Evolutionary conservation across 1,140 invertebrate species (phyloP).

Genomic region (Oreohelix idahoensis): DNA sequence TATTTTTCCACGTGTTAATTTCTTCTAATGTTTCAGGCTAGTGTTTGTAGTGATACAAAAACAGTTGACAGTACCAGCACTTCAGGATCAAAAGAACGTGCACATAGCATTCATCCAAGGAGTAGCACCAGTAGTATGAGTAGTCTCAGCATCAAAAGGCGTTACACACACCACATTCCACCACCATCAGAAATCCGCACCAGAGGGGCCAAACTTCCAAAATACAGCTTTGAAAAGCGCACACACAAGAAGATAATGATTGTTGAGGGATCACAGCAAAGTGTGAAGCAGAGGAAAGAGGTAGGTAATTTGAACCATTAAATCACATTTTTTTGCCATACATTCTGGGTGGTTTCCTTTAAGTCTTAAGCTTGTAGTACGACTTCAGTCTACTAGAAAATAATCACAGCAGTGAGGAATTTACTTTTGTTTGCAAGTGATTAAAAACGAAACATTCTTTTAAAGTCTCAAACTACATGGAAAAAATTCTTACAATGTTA

Average conservation of each 20-base stretch:
- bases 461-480: no score
- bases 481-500: no score
- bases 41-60: conserved; percentile 50
- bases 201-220: conserved; percentile 78
- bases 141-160: conserved; percentile 70
- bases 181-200: conserved; percentile 76
- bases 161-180: conserved; percentile 72
- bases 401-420: no score
- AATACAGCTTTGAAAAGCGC: conserved; percentile 70
- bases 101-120: background rate
- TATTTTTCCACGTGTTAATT: no score
- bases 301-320: background rate
- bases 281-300: conserved; percentile 2
- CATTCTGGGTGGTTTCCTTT: no score
- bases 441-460: no score
- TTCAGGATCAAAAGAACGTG: conserved; percentile 28
- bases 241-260: conserved; percentile 73
- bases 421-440: no score
- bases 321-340: no score
- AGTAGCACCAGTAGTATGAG: conserved; percentile 2
- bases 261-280: conserved; percentile 31
- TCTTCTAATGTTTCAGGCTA: conserved; percentile 21
- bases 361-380: no score
- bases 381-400: no score
- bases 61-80: conserved; percentile 51